phyloP scores from a whole-genome alignment of 2,888 invertebrate species.

The Graphium colonna region DNA sequence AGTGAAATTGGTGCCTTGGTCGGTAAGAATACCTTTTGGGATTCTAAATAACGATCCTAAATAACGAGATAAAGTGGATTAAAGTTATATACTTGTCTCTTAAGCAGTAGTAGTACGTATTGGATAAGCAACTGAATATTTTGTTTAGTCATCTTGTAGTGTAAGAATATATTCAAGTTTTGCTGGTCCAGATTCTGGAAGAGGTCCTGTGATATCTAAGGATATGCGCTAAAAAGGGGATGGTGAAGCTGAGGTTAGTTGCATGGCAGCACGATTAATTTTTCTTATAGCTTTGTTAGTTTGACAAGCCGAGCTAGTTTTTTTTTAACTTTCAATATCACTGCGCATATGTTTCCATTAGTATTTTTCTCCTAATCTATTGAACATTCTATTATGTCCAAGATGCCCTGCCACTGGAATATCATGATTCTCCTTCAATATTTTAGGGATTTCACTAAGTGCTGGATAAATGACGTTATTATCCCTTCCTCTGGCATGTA shows the following conservation, averaged over 20 bases:
- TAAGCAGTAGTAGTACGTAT: not conserved
- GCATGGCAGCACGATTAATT: not conserved
- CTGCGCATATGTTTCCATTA: not conserved
- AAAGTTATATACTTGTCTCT: not conserved
- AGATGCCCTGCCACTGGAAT: too few relatives aligned
- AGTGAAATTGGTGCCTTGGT: not conserved
- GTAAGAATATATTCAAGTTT: slow-evolving; percentile 6
- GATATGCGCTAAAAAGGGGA: not conserved
- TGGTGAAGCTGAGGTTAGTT: not conserved
- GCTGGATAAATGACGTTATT: too few relatives aligned
- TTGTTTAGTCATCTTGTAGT: not conserved
- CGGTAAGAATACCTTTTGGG: not conserved
- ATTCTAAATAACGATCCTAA: too few relatives aligned
- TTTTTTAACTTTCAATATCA: not conserved
- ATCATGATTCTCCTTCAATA: too few relatives aligned
- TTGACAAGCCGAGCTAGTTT: not conserved
- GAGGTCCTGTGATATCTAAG: slow-evolving; percentile 6
- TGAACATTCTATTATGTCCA: too few relatives aligned
- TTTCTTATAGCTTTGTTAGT: not conserved
- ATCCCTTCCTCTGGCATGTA: too few relatives aligned
- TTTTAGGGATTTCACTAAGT: too few relatives aligned
- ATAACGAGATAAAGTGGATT: not conserved
- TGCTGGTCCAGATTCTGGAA: not conserved
- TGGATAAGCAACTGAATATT: not conserved
- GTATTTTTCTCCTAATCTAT: too few relatives aligned